phyloP scores from a whole-genome alignment of 2,113 vertebrate genomes.

The Trachemys scripta region DNA sequence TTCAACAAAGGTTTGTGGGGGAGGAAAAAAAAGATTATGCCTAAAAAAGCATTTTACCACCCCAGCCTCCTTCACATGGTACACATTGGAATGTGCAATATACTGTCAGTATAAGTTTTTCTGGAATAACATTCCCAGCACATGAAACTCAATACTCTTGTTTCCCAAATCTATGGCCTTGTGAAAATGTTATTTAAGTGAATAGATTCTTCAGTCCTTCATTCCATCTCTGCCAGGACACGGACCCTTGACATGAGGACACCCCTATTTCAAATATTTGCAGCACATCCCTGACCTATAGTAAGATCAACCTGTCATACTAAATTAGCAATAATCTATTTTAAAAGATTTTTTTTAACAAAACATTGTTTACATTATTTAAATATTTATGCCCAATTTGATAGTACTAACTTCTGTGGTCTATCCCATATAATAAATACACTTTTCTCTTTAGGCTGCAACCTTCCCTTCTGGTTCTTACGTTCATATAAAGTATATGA shows the following conservation, averaged over 20 bases:
- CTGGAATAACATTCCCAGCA: background rate
- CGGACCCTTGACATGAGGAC: background rate
- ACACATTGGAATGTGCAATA: background rate
- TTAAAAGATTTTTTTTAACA: background rate
- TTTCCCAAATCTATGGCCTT: background rate
- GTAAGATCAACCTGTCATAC: background rate
- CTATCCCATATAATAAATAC: background rate
- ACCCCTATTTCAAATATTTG: background rate
- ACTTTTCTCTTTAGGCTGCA: background rate
- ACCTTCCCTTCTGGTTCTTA: background rate
- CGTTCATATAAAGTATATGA: constrained; percentile 20
- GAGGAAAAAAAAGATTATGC: background rate
- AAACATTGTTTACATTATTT: background rate
- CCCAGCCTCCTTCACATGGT: fast-evolving
- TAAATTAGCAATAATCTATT: background rate
- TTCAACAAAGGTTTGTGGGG: background rate
- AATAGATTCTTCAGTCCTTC: background rate
- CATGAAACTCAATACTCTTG: background rate
- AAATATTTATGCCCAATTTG: background rate
- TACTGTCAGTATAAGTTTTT: background rate
- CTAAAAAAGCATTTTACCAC: background rate
- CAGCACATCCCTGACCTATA: background rate
- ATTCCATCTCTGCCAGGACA: background rate
- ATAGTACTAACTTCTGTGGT: background rate
- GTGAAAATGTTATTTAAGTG: background rate